Evolutionary conservation across 1,140 invertebrate genomes (phyloP).

Genomic region (Kradibia gibbosae): DNA sequence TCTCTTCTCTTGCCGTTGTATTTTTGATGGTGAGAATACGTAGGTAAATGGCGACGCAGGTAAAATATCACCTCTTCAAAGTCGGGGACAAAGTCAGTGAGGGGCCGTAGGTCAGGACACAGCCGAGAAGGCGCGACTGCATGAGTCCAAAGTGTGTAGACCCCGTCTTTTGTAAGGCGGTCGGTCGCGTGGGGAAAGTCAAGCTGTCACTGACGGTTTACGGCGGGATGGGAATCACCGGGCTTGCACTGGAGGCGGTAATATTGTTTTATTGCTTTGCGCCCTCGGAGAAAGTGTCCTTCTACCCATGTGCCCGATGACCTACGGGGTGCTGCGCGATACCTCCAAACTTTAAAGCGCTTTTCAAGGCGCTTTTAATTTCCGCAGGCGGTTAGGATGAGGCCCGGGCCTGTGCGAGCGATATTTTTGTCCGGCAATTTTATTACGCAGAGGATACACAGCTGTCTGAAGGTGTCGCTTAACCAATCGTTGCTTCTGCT

Average conservation of each 20-base stretch:
- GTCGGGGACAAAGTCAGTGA: neutral
- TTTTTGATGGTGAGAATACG: neutral
- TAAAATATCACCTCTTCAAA: conserved; percentile 7
- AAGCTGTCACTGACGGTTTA: conserved; percentile 34
- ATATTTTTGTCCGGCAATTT: neutral
- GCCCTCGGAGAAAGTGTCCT: conserved; percentile 33
- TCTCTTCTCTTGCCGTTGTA: neutral
- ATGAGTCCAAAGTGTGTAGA: neutral
- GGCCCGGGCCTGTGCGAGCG: neutral
- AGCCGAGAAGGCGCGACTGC: conserved; percentile 21
- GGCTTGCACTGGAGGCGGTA: neutral
- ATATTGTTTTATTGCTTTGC: conserved; percentile 38
- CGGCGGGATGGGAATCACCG: neutral
- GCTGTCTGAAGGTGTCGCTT: neutral
- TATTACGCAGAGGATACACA: neutral
- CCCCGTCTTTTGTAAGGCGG: neutral
- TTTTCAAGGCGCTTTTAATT: conserved; percentile 24
- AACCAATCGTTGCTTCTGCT: too few relatives aligned
- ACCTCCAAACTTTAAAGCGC: conserved; percentile 2
- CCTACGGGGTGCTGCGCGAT: neutral
- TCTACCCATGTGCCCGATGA: neutral
- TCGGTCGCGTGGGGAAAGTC: conserved; percentile 40
- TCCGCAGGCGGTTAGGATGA: neutral
- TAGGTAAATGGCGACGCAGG: conserved; percentile 10
- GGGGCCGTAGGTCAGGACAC: neutral